Conservation (phyloP, 2,797 vertebrate species). For the Chelon auratus region DNA sequence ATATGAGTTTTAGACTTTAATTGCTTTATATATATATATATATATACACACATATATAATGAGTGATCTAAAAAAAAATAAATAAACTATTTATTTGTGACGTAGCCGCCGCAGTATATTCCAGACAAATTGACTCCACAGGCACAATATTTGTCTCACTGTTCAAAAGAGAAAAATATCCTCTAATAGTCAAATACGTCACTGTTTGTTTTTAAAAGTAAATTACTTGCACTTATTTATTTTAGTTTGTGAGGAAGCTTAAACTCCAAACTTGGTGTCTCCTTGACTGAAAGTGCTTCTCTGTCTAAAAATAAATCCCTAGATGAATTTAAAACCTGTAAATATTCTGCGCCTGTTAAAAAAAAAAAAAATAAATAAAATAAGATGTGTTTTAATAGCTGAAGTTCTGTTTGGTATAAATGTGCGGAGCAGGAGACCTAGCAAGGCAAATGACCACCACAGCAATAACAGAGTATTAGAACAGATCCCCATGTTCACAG, state of each 20-base stretch:
- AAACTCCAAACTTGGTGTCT: neutral
- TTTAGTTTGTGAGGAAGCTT: neutral
- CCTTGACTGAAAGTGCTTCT: neutral
- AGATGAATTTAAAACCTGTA: neutral
- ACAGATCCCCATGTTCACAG: conserved; percentile 21
- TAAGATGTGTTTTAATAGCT: conserved; percentile 6
- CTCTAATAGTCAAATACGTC: neutral
- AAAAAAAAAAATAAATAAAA: neutral
- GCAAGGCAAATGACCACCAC: conserved; percentile 22
- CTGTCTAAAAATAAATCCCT: neutral
- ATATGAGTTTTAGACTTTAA: neutral
- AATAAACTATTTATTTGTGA: neutral
- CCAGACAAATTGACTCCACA: neutral
- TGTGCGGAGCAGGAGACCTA: neutral
- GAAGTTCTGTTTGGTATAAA: neutral
- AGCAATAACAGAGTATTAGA: conserved; percentile 2
- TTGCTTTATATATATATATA: neutral
- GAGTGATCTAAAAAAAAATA: neutral
- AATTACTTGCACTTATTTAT: neutral
- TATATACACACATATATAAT: too few relatives aligned
- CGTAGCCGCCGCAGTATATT: neutral
- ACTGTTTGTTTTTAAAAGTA: too few relatives aligned
- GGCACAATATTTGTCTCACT: neutral
- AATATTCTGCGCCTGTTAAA: neutral
- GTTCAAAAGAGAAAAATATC: neutral